A percentile compares a stretch with the other conserved stretches of the same genome.
Conservation (phyloP, 2,113 vertebrate genomes). For the Phoenicopterus ruber region DNA sequence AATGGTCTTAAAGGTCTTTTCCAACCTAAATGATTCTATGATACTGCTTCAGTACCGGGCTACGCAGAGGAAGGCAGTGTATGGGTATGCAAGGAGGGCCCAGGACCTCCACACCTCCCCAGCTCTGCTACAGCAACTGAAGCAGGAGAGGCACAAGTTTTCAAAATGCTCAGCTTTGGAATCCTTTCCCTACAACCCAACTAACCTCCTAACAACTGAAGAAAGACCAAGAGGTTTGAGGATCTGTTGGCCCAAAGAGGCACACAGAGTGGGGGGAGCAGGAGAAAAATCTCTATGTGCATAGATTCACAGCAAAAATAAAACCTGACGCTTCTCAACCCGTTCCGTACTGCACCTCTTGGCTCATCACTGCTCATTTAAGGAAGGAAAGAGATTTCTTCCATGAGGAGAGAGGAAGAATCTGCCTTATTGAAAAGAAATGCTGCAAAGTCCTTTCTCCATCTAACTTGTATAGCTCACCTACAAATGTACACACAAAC, state of each 20-base stretch:
- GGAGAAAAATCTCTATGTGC: neutral
- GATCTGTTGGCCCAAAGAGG: neutral
- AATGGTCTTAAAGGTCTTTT: neutral
- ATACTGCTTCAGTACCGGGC: rapidly evolving
- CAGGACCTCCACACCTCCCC: neutral
- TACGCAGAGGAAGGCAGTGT: neutral
- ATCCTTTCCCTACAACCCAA: neutral
- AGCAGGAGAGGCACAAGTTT: neutral
- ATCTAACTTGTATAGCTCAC: neutral
- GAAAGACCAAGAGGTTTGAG: neutral
- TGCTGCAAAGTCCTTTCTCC: neutral
- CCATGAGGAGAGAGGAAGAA: neutral
- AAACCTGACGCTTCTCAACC: neutral
- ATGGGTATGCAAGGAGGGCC: neutral
- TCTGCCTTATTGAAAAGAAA: neutral
- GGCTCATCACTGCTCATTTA: neutral
- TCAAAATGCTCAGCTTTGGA: neutral
- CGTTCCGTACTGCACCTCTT: neutral
- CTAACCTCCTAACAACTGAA: neutral
- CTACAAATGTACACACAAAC: neutral
- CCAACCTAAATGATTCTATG: neutral
- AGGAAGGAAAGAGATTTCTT: neutral
- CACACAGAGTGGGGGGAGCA: neutral
- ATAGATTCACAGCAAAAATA: neutral
- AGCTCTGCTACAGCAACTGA: slow-evolving; percentile 11